A percentile compares a stretch with the other conserved stretches of the same genome.
Evolutionary conservation across 2,888 invertebrate species (phyloP).

Genomic region (Torymus aiolomorphi): DNA sequence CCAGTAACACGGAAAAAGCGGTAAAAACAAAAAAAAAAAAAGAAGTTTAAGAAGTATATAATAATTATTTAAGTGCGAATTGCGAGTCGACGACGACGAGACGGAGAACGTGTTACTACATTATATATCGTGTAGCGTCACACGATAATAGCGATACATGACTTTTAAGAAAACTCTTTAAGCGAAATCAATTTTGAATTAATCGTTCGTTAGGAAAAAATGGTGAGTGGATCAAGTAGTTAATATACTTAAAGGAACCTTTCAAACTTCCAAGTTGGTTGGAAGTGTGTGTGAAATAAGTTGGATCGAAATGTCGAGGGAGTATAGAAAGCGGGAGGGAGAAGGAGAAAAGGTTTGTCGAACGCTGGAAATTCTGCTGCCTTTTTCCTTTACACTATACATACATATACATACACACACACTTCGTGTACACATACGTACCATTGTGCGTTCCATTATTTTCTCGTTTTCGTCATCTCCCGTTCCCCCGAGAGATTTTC

Average conservation of each 20-base stretch:
- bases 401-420: not conserved
- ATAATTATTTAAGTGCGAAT: conserved; percentile 28
- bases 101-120: conserved; percentile 13
- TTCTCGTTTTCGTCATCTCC: conserved; percentile 15
- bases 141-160: conserved; percentile 54
- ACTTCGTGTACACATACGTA: not conserved
- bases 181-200: conserved; percentile 58
- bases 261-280: conserved; percentile 35
- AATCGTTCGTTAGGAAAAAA: conserved; percentile 62
- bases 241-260: conserved; percentile 50
- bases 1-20: conserved; percentile 1
- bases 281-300: not conserved
- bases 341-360: not conserved
- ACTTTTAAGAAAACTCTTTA: conserved; percentile 57
- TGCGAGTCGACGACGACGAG: not conserved
- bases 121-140: conserved; percentile 49
- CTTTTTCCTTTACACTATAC: conserved; percentile 17
- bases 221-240: conserved; percentile 70
- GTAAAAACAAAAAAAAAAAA: not conserved
- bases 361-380: conserved; percentile 20
- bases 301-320: not conserved
- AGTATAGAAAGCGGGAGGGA: not conserved
- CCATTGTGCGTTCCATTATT: conserved; percentile 11
- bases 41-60: conserved; percentile 1
- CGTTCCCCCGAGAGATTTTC: conserved; percentile 16